Base-by-base conservation (phyloP, 2,797 vertebrate genomes). In the Moxostoma hubbsi region DNA sequence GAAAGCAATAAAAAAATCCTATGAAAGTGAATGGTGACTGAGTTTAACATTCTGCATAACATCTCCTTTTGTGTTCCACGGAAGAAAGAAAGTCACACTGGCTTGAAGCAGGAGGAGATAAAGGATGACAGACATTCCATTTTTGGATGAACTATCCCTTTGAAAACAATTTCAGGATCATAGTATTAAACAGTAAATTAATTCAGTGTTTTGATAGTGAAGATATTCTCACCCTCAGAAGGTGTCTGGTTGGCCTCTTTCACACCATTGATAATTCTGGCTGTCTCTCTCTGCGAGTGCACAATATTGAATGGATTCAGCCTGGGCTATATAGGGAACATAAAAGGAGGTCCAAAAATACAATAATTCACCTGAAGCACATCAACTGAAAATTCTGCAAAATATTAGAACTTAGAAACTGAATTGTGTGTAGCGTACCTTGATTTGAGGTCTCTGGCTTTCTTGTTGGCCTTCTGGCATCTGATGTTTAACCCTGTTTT, bases 281-380 rank as follows among this genome's bases (percentile, higher is more conserved):
- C 45, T 50, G 47, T 43, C 10, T 49, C 43, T 72, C 61, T 72
- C 43, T 64, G 51, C 5, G 11, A 9, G 55, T n/a, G 59, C 0
- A 86, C 88, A 36, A 45, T 90, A 89, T 96, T 94, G 88, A 98
- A 98, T 0, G 96, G 96, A 89, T 98, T 98, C 90, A 89, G 92
- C 86, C 96, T 95, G 90, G 90, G 89, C 95, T 96, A 83, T 18
- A 76, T 55, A 67, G 43, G 9, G 61, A 75, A 10, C 72, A 53
- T 13, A 51, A 63, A 63, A 55, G 15, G 10, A 8, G n/a, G 70
- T 49, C 24, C 54, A 67, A 9, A 12, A 51, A 51, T 9, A 7
- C 7, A 58, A 65, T 45, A 16, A 67, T 63, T 3, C 15, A 51
- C 55, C 5, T 47, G 2, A 45, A 63, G 2, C 71, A 75, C 57